Conservation (phyloP, 2,113 vertebrate species). For the Oreochromis spilurus region DNA sequence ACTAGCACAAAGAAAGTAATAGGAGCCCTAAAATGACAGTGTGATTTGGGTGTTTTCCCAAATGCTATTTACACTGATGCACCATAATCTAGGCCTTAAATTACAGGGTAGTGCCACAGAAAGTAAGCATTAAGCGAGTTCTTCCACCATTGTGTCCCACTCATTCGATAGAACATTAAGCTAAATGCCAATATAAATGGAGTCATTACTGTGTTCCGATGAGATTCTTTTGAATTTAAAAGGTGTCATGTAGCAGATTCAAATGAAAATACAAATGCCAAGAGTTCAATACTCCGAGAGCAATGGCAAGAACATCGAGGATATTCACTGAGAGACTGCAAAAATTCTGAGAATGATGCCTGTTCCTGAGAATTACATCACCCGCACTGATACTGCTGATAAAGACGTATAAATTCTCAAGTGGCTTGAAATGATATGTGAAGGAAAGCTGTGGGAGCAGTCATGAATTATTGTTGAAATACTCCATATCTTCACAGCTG, state of each 20-base stretch:
- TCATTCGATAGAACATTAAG: conserved; percentile 19
- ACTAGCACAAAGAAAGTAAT: conserved; percentile 22
- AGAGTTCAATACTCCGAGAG: background rate
- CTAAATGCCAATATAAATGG: conserved; percentile 19
- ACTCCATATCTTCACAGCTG: background rate
- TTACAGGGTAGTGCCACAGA: conserved; percentile 31
- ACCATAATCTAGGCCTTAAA: conserved; percentile 34
- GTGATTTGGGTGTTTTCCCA: conserved; percentile 9
- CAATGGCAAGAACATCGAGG: background rate
- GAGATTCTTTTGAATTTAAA: conserved; percentile 20
- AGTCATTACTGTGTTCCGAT: conserved; percentile 19
- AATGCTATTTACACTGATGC: conserved; percentile 34
- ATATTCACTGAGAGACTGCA: background rate
- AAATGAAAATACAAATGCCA: background rate
- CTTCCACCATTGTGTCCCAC: conserved; percentile 21
- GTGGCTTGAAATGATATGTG: background rate
- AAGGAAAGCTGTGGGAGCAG: background rate
- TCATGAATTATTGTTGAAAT: conserved; percentile 6
- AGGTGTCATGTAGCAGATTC: background rate
- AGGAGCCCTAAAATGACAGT: background rate
- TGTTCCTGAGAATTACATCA: background rate
- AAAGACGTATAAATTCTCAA: background rate
- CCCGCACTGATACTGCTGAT: background rate
- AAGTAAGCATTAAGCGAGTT: conserved; percentile 38
- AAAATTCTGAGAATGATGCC: background rate